Base-by-base conservation (phyloP, 1,140 invertebrate genomes). In the Micrasema minimum region DNA sequence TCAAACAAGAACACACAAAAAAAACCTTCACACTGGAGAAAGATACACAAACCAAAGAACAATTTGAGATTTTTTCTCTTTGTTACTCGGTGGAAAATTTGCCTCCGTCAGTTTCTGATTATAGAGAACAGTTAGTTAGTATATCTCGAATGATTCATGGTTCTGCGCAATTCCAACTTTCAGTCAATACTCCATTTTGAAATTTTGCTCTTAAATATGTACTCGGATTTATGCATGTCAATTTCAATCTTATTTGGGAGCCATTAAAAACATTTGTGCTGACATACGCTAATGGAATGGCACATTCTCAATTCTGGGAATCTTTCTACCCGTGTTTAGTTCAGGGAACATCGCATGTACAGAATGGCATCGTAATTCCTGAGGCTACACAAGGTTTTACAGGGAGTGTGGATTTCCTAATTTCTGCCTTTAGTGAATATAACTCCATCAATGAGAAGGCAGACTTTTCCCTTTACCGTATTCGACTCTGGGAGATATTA, bases 191-290 rank as follows among this genome's bases (percentile, higher is more conserved):
- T 0, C 79, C 87, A 41, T 87, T 86, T 20, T 86, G 85, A 71
- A 83, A 85, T 74, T 86, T 88, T 77, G 87, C 90, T 0, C 77
- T 97, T 2, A 85, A 90, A 59, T 96, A 93, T 78, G 85, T 96
- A 66, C 85, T 97, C 6, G 94, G 95, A 6, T 87, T 90, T 69
- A 81, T 97, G 2, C 95, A 92, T 79, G 83, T 93, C 2, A 97
- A 97, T 79, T 97, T 97, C 74, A 92, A 92, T 76, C 82, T 95
- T 18, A 77, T 98, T 0, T 98, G 96, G 96, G 90, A 92, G 50
- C 93, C 94, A n/a, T 83, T 92, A 0, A 82, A 86, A 6, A 87
- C 91, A 76, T 85, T 95, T 16, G 90, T 97, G 59, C 83, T 89
- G 2, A 86, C 89, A 6, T 92, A 92, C 78, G 92, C 92, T 0